phyloP scores from a whole-genome alignment of 2,888 invertebrate genomes.

The Petrophora chlorosata region DNA sequence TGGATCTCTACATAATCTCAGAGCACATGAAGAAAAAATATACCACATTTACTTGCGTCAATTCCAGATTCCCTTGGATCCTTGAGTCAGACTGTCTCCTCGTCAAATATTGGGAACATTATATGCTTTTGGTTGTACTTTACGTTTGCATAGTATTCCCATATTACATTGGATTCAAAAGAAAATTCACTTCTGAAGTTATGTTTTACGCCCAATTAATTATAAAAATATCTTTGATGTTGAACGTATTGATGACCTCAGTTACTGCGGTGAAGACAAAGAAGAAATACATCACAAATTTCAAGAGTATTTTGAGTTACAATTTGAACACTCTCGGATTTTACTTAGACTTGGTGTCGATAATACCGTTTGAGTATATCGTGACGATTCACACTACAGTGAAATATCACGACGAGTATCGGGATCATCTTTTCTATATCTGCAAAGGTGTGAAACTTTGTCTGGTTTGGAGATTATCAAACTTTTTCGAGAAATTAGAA shows the following conservation, averaged over 20 bases:
- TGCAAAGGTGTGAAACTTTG: constrained; percentile 81
- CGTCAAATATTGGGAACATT: constrained; percentile 75
- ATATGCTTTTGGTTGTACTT: constrained; percentile 68
- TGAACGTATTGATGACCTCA: constrained; percentile 71
- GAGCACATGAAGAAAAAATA: constrained; percentile 73
- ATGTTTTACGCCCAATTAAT: constrained; percentile 66
- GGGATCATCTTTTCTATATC: constrained; percentile 72
- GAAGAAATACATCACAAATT: constrained; percentile 62
- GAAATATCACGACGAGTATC: constrained; percentile 64
- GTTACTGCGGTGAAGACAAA: constrained; percentile 77
- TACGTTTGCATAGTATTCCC: constrained; percentile 75
- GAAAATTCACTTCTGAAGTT: constrained; percentile 64
- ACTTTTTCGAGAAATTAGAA: constrained; percentile 73
- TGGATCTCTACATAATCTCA: constrained; percentile 74
- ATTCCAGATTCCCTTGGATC: constrained; percentile 75
- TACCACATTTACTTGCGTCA: constrained; percentile 63
- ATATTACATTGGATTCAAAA: constrained; percentile 72
- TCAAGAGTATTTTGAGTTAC: constrained; percentile 65
- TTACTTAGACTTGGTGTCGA: constrained; percentile 76
- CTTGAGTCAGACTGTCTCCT: constrained; percentile 71
- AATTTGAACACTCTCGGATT: constrained; percentile 76
- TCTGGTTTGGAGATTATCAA: constrained; percentile 76
- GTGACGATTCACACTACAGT: constrained; percentile 64
- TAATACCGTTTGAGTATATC: constrained; percentile 78
- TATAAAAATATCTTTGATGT: constrained; percentile 63